These are phyloP conservation scores for Antechinus flavipes DNA, from an alignment of 2,113 vertebrate genomes.

Conservation along the genomic window DNA sequence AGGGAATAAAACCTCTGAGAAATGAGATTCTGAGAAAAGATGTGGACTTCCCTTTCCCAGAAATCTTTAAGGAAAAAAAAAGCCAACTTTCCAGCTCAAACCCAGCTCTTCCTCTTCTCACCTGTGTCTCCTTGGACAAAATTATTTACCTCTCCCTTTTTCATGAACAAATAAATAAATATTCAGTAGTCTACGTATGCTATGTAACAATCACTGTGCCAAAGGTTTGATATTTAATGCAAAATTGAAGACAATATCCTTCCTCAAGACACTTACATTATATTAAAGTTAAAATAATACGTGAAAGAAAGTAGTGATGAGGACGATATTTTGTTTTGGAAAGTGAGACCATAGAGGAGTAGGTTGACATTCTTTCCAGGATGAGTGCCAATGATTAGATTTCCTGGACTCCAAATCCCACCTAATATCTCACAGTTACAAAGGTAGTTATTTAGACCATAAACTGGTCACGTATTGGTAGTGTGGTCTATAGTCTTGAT, in stretches of 20 bases:
- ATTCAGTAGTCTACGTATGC: neutral
- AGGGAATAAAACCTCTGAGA: neutral
- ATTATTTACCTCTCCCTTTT: too few relatives aligned
- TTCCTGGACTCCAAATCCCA: too few relatives aligned
- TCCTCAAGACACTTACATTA: neutral
- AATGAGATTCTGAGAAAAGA: neutral
- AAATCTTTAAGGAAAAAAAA: constrained; percentile 44
- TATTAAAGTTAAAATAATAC: neutral
- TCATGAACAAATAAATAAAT: neutral
- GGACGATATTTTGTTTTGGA: neutral
- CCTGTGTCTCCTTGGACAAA: neutral
- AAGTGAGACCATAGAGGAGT: neutral
- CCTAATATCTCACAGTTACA: too few relatives aligned
- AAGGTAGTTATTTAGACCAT: neutral
- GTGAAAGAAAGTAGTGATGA: neutral
- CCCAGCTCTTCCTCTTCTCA: neutral
- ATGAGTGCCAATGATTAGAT: neutral
- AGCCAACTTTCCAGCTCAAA: neutral
- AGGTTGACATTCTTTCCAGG: neutral
- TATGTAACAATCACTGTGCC: neutral
- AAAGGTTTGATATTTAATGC: neutral
- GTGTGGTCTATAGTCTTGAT: neutral
- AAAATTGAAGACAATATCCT: neutral
- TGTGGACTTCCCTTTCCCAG: constrained; percentile 10
- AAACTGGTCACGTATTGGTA: constrained; percentile 6